phyloP scores from a whole-genome alignment of 2,888 invertebrate genomes.

The Drosophila maculinotata region DNA sequence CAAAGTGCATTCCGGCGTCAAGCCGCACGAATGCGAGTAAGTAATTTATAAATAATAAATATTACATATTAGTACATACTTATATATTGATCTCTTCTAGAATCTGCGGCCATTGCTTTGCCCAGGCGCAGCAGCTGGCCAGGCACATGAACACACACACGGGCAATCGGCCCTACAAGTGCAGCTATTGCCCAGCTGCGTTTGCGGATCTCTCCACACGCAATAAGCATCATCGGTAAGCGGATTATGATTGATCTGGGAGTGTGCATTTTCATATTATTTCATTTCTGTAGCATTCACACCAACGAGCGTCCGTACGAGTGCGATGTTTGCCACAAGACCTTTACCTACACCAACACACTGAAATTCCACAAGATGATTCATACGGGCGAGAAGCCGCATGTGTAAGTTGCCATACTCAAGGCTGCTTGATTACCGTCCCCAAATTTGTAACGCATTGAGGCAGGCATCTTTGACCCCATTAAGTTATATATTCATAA shows the following conservation, averaged over 20 bases:
- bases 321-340: slow-evolving; percentile 83
- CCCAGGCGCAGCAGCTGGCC: slow-evolving; percentile 84
- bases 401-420: slow-evolving; percentile 74
- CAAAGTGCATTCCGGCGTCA: slow-evolving; percentile 83
- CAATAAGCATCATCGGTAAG: slow-evolving; percentile 84
- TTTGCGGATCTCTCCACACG: slow-evolving; percentile 85
- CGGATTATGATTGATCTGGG: neutral
- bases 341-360: slow-evolving; percentile 84
- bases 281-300: slow-evolving; percentile 69
- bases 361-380: slow-evolving; percentile 84
- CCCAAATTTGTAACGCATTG: neutral
- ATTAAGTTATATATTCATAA: neutral
- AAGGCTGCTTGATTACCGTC: neutral
- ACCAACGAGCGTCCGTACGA: slow-evolving; percentile 84
- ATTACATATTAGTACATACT: no score
- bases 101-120: slow-evolving; percentile 84
- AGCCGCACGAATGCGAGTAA: slow-evolving; percentile 85
- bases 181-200: slow-evolving; percentile 83
- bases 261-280: neutral
- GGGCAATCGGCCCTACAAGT: slow-evolving; percentile 84
- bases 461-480: no score
- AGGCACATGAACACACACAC: slow-evolving; percentile 85
- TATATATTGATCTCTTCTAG: slow-evolving; percentile 48
- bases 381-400: slow-evolving; percentile 83
- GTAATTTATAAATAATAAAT: no score